Percentiles rank a stretch among this genome's conserved stretches.
These are phyloP conservation scores for Zaprionus ghesquierei DNA, from an alignment of 1,140 invertebrate genomes.

Conservation along the genomic window DNA sequence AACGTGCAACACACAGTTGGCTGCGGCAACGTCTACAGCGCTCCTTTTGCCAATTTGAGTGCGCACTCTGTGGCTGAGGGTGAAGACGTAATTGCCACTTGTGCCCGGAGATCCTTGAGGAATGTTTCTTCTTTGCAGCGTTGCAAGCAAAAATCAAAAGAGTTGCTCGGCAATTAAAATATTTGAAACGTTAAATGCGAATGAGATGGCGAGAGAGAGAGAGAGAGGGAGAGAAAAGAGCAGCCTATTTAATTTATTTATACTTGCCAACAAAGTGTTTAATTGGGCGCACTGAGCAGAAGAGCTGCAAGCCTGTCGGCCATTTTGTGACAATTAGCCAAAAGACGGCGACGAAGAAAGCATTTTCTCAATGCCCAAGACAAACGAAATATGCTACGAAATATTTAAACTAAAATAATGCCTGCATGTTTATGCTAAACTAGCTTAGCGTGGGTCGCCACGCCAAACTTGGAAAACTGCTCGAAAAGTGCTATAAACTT, in stretches of 20 bases:
- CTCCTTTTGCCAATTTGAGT: conserved; percentile 56
- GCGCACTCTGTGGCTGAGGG: conserved; percentile 45
- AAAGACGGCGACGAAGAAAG: background rate
- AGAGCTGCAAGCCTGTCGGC: background rate
- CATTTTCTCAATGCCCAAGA: background rate
- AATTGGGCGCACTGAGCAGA: conserved; percentile 6
- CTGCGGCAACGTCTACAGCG: background rate
- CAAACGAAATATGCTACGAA: background rate
- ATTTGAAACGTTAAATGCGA: conserved; percentile 55
- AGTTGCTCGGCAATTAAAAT: conserved; percentile 69
- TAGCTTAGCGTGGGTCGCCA: background rate
- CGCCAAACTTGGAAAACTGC: background rate
- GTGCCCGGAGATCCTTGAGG: conserved; percentile 44
- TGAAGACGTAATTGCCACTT: conserved; percentile 77
- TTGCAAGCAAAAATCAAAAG: conserved; percentile 65
- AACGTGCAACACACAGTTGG: background rate
- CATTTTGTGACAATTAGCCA: background rate
- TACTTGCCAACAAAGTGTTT: conserved; percentile 6
- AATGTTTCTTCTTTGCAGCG: conserved; percentile 49
- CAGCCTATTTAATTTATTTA: conserved; percentile 20
- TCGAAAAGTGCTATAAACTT: too few species aligned
- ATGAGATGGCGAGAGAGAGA: background rate
- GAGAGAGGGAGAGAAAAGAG: background rate
- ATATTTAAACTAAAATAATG: too few species aligned
- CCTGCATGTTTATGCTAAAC: too few species aligned